Evolutionary conservation across 2,113 vertebrate genomes (phyloP).

Genomic region (Procapra przewalskii): DNA sequence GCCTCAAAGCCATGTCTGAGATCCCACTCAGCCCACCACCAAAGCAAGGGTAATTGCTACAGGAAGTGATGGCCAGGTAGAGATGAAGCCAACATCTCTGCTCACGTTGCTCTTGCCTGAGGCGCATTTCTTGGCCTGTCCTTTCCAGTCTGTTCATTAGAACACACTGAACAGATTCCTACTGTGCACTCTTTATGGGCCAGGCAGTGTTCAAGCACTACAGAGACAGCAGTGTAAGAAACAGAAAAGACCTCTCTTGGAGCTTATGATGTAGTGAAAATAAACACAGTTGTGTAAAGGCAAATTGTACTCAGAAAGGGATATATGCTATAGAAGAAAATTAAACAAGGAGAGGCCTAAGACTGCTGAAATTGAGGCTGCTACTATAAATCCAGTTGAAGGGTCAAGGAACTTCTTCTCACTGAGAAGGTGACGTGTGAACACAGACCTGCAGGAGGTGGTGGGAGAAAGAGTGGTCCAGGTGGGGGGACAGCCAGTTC

Average conservation of each 20-base stretch:
- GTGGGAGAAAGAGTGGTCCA: not conserved
- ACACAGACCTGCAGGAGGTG: not conserved
- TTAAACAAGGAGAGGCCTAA: not conserved
- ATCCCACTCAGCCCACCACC: too few species aligned
- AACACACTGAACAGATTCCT: too few species aligned
- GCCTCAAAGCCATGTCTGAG: not conserved
- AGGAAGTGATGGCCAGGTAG: not conserved
- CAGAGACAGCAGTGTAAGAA: not conserved
- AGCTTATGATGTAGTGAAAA: not conserved
- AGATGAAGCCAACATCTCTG: not conserved
- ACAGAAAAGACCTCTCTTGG: not conserved
- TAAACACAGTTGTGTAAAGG: not conserved
- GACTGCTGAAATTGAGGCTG: not conserved
- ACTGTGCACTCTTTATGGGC: not conserved
- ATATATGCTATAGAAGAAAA: not conserved
- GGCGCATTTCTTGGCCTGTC: too few species aligned
- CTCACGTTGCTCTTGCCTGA: fast-evolving
- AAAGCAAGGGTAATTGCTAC: fast-evolving
- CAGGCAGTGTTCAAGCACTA: not conserved
- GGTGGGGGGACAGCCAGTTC: not conserved
- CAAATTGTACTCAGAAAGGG: not conserved
- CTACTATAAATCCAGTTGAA: not conserved
- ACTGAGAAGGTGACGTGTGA: not conserved
- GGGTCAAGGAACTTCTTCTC: not conserved
- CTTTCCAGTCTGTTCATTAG: not conserved